These are phyloP conservation scores for Numenius phaeopus DNA, from an alignment of 2,797 vertebrate genomes.

Conservation along the genomic window DNA sequence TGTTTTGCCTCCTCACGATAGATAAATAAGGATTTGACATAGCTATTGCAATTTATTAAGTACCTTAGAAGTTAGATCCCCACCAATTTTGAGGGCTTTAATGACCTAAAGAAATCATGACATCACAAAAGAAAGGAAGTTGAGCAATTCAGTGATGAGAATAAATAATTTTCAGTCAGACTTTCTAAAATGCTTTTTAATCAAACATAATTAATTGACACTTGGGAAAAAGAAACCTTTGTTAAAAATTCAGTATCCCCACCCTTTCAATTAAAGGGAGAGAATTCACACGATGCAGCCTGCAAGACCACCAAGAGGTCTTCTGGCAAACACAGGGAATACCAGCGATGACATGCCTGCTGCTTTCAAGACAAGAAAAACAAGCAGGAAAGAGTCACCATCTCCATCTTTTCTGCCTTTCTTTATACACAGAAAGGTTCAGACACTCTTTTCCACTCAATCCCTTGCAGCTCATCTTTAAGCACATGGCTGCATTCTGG, in stretches of 20 bases:
- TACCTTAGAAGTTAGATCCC: background rate
- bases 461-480: background rate
- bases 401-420: background rate
- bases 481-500: background rate
- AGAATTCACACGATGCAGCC: conserved; percentile 14
- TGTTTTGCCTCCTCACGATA: background rate
- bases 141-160: background rate
- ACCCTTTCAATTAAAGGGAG: background rate
- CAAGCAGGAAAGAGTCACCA: conserved; percentile 45
- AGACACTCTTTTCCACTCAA: background rate
- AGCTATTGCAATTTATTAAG: background rate
- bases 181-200: conserved; percentile 1
- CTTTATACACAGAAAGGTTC: conserved; percentile 2
- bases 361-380: conserved; percentile 66
- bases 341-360: conserved; percentile 51
- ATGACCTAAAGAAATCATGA: background rate
- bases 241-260: background rate
- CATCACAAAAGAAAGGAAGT: background rate
- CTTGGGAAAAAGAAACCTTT: background rate
- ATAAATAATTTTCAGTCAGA: background rate
- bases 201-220: conserved; percentile 21
- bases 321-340: conserved; percentile 39
- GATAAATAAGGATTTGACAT: background rate
- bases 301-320: conserved; percentile 57
- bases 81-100: background rate